Conservation (phyloP, 2,113 vertebrate genomes). For the Euleptes europaea region DNA sequence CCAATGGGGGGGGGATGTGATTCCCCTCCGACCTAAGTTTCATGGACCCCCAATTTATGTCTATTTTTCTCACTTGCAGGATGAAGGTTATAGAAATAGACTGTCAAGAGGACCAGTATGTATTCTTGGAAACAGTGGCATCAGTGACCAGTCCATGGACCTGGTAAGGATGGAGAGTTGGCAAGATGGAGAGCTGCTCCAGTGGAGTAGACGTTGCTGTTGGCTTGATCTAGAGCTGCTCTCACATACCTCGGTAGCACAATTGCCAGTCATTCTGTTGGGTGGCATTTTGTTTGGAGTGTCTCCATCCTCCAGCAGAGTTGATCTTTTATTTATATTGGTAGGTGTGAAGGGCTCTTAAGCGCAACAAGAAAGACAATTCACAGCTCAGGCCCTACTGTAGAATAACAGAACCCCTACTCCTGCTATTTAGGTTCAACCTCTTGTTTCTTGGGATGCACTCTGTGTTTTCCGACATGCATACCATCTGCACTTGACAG, state of each 20-base stretch:
- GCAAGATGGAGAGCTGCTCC: neutral
- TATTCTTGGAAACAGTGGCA: neutral
- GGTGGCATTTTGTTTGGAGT: neutral
- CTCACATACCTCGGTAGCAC: neutral
- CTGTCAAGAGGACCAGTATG: neutral
- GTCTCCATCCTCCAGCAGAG: neutral
- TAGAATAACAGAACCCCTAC: neutral
- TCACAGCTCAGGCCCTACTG: too few species aligned
- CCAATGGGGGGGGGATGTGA: too few species aligned
- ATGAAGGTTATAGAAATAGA: conserved; percentile 5
- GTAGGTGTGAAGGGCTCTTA: neutral
- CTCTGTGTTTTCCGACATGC: neutral
- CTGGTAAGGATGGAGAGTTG: conserved; percentile 26
- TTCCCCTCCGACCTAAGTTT: too few species aligned
- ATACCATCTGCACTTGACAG: neutral
- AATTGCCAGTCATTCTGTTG: neutral
- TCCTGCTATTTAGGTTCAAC: neutral
- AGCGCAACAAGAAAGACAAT: neutral
- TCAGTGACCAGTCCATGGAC: neutral
- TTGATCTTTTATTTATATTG: neutral
- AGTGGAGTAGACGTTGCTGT: neutral
- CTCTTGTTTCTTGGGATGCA: neutral
- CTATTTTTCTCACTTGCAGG: conserved; percentile 3
- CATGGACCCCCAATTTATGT: neutral
- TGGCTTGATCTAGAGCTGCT: neutral